A percentile compares a stretch with the other conserved stretches of the same genome.
These are phyloP conservation scores for Acrocephalus arundinaceus DNA, from an alignment of 2,113 vertebrate genomes.

Conservation along the genomic window DNA sequence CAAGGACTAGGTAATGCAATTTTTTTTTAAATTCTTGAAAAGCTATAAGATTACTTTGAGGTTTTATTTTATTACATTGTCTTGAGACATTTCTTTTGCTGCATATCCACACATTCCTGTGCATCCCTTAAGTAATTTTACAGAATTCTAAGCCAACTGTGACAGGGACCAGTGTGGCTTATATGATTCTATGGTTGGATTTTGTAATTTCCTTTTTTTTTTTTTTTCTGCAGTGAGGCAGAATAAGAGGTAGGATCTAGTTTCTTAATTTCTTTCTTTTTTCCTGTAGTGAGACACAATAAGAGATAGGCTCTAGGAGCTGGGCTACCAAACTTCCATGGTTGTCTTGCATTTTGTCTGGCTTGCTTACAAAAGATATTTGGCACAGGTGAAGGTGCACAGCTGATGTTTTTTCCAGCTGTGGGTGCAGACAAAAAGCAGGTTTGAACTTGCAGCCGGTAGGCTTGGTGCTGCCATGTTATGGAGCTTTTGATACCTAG, in stretches of 20 bases:
- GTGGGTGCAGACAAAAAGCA: not conserved
- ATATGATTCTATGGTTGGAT: not conserved
- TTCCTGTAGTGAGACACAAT: not conserved
- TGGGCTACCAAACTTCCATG: not conserved
- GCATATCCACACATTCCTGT: rapidly evolving
- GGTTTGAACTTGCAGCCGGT: not conserved
- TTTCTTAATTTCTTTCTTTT: not conserved
- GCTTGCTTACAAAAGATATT: not conserved
- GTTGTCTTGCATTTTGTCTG: not conserved
- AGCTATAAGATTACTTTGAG: not conserved
- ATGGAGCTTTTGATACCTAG: not conserved
- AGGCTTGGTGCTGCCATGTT: not conserved
- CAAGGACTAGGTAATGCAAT: not conserved
- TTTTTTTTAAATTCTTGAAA: not conserved
- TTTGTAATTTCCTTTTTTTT: not conserved
- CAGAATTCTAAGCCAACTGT: not conserved
- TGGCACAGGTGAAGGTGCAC: not conserved
- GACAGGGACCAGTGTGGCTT: not conserved
- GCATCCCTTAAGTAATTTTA: not conserved
- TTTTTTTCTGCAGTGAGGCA: not conserved
- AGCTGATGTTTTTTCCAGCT: not conserved
- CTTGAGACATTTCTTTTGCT: not conserved
- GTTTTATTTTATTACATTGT: not conserved
- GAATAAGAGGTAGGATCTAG: not conserved
- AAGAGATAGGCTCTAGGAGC: not conserved